Conservation (phyloP, 53 echinoderm and acorn worm species). For the Paelopatides confundens region DNA sequence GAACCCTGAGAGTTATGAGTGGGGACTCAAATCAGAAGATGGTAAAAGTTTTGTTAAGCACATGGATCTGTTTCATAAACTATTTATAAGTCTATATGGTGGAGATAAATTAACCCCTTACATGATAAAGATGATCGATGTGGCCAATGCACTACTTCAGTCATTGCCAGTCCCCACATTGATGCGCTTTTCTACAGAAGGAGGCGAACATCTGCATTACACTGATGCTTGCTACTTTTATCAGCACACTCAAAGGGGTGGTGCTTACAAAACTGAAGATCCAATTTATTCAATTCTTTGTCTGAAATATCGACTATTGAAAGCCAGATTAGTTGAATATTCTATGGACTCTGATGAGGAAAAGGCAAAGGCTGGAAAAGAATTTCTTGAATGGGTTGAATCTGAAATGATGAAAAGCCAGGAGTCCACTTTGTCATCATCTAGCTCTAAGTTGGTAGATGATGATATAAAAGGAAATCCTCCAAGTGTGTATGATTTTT, state of each 20-base stretch:
- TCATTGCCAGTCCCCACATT: neutral
- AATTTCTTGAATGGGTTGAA: slow-evolving; percentile 11
- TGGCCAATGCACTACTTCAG: too few relatives aligned
- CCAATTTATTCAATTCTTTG: neutral
- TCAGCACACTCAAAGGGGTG: slow-evolving; percentile 6
- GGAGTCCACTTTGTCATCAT: neutral
- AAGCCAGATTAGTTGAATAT: neutral
- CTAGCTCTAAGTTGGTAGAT: too few relatives aligned
- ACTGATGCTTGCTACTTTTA: slow-evolving; percentile 1
- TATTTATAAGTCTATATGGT: neutral
- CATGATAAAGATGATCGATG: slow-evolving; percentile 43
- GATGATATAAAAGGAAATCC: neutral
- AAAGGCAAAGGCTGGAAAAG: neutral
- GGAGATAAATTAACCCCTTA: slow-evolving; percentile 32
- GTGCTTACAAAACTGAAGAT: neutral
- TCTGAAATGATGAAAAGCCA: neutral
- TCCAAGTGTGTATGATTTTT: neutral
- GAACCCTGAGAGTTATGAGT: neutral
- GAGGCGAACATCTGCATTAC: neutral
- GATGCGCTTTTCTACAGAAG: slow-evolving; percentile 39
- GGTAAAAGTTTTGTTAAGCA: neutral
- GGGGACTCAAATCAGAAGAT: neutral
- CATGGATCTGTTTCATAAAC: slow-evolving; percentile 9
- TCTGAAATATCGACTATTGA: neutral
- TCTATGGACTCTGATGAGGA: neutral